These are phyloP conservation scores for Cinara cedri DNA, from an alignment of 2,888 invertebrate genomes.

Conservation along the genomic window DNA sequence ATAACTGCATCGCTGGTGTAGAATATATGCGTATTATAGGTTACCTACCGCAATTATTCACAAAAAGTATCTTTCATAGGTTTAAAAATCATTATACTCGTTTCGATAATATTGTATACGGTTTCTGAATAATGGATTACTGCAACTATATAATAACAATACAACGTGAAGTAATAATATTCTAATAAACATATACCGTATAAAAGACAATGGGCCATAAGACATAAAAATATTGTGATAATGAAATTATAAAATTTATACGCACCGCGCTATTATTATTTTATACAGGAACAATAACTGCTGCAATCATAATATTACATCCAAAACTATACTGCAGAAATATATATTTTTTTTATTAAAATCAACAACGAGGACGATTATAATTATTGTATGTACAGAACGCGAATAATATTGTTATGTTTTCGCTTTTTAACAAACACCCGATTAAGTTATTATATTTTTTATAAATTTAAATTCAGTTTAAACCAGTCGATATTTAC, in stretches of 20 bases:
- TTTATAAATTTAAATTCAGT: not conserved
- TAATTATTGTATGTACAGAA: not conserved
- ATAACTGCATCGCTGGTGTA: no score
- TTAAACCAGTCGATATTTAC: not conserved
- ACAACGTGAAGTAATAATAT: not conserved
- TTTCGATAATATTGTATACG: not conserved
- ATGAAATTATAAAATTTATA: no score
- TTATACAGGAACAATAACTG: no score
- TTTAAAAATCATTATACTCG: conserved; percentile 1
- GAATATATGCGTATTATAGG: no score
- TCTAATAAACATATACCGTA: not conserved
- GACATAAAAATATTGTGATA: not conserved
- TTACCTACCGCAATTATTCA: not conserved
- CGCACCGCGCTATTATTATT: no score
- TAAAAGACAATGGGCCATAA: not conserved
- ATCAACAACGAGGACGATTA: no score
- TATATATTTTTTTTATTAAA: not conserved
- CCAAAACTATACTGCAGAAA: not conserved
- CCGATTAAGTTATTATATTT: not conserved
- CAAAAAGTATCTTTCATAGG: not conserved
- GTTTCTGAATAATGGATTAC: not conserved
- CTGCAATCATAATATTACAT: not conserved
- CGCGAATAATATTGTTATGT: no score
- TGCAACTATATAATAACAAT: not conserved
- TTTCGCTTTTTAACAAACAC: not conserved